Evolutionary conservation across 35 echinoderm and acorn worm species (phyloP), one percentile per base, ranked within the genome.

Genomic region (Anneissia japonica): DNA sequence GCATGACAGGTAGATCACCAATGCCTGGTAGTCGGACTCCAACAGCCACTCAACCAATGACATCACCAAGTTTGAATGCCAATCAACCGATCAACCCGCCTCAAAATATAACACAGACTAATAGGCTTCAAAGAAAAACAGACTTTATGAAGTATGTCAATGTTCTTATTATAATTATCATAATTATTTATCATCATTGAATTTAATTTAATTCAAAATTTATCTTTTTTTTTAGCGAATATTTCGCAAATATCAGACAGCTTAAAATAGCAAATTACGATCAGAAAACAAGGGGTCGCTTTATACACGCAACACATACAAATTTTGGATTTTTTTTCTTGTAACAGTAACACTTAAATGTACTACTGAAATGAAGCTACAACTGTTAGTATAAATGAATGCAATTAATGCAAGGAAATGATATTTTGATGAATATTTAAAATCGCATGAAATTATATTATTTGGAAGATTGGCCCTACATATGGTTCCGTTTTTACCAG

Each of bases 71-170:
- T 26, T 32, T 81, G 5, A 38, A 36, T 30, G 36, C 9, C 9
- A 81, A 40, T 39, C 79, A 39, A 37, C 79, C 79, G 17, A 81
- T 36, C n/a, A 81, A 85, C 79, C 74, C 89, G 73, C 95, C 95
- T 75, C 86, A 94, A 73, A 98, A 93, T 34, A 41, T 98, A n/a
- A 98, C 91, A 9, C 95, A 98, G 34, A 84, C 89, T 32, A 98
- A 93, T 84, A 90, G 95, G 84, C 17, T 90, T 79, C 95, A 98
- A 51, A 91, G 91, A 84, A 77, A 92, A 79, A 98, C 95, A 85
- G 95, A 98, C 51, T 98, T 98, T 38, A 77, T 98, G 64, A 98
- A 98, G 95, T 98, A 89, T 93, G 92, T 86, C n/a, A n/a, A n/a
- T n/a, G n/a, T n/a, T n/a, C n/a, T n/a, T n/a, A 86, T 23, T 29